phyloP scores from a whole-genome alignment of 2,888 invertebrate genomes.

The Diplazon laetatorius region DNA sequence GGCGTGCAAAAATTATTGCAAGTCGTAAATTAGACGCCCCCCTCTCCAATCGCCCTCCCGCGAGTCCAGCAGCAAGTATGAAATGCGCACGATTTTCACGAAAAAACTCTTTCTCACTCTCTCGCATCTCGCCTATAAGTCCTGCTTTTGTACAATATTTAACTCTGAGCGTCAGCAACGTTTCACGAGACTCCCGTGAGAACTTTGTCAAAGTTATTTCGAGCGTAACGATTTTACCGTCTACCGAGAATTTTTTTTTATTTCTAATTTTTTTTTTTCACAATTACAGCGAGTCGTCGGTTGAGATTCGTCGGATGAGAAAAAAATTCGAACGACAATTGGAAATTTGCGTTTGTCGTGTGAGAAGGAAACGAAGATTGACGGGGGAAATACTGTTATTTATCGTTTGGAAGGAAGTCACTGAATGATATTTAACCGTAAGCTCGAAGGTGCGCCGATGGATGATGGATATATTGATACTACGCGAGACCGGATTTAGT shows the following conservation, averaged over 20 bases:
- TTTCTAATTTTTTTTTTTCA: not conserved
- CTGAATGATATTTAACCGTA: too few relatives aligned
- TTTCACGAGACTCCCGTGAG: conserved; percentile 33
- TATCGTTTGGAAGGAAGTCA: too few relatives aligned
- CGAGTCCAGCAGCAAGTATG: conserved; percentile 54
- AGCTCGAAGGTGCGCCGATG: too few relatives aligned
- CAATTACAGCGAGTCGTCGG: too few relatives aligned
- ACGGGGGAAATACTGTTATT: too few relatives aligned
- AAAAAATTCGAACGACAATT: too few relatives aligned
- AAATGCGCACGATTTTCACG: conserved; percentile 72
- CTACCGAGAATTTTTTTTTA: not conserved
- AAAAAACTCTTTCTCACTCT: conserved; percentile 58
- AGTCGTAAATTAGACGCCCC: conserved; percentile 59
- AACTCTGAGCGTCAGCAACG: conserved; percentile 45
- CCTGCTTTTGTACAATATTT: conserved; percentile 63
- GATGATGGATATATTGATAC: too few relatives aligned
- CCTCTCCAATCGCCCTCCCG: too few relatives aligned
- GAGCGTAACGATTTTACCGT: not conserved
- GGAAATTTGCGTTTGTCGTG: too few relatives aligned
- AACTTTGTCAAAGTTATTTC: conserved; percentile 34
- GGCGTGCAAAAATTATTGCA: conserved; percentile 59
- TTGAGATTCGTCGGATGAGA: too few relatives aligned
- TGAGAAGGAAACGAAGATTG: too few relatives aligned
- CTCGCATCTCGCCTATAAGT: conserved; percentile 65
- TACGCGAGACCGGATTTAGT: too few relatives aligned